Conservation (phyloP, 2,113 vertebrate species). For the Cebidichthys violaceus region DNA sequence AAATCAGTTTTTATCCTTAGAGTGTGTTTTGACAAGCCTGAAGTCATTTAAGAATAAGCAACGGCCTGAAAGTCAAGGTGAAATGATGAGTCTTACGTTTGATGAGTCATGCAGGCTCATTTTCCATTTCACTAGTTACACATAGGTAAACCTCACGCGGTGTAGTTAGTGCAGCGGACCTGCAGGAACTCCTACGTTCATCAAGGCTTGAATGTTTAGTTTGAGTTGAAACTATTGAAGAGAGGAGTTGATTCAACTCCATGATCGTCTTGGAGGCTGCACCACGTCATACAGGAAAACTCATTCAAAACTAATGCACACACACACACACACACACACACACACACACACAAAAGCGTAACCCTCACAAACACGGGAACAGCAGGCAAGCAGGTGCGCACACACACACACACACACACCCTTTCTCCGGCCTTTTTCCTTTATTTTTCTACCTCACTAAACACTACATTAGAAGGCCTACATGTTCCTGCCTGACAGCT, state of each 20-base stretch:
- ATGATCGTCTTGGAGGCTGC: not conserved
- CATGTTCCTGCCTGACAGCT: slow-evolving; percentile 41
- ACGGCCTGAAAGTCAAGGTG: not conserved
- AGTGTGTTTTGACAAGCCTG: not conserved
- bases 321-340: not conserved
- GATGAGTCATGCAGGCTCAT: no score
- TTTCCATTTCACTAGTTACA: no score
- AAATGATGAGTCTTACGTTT: not conserved
- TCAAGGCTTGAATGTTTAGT: no score
- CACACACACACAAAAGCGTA: not conserved
- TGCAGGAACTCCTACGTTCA: no score
- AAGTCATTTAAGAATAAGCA: not conserved
- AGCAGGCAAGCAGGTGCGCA: slow-evolving; percentile 57
- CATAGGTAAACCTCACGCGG: no score
- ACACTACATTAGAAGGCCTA: slow-evolving; percentile 55
- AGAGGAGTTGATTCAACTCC: not conserved
- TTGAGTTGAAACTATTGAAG: not conserved
- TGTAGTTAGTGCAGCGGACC: no score
- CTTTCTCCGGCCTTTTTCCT: not conserved
- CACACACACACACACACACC: slow-evolving; percentile 1
- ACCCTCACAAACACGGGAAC: not conserved
- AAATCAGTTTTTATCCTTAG: not conserved
- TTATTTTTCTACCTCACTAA: slow-evolving; percentile 67
- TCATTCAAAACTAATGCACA: slow-evolving; percentile 7
- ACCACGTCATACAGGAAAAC: not conserved